Percentiles rank a stretch among this genome's conserved stretches.
Evolutionary conservation across 1,140 invertebrate genomes (phyloP).

Genomic region (Cydia pomonella): DNA sequence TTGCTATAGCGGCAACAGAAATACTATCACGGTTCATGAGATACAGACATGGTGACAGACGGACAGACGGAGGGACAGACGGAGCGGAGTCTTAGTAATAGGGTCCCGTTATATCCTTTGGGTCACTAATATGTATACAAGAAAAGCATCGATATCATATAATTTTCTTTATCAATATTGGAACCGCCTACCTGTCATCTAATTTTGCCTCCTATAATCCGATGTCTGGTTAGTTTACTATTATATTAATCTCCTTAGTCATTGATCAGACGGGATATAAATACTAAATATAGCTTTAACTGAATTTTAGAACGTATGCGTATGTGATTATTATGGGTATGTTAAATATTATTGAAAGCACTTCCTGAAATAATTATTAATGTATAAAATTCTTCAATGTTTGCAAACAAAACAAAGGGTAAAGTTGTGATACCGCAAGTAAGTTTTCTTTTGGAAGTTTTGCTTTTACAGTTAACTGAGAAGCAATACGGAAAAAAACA

Average conservation of each 20-base stretch:
- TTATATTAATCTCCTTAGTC: neutral
- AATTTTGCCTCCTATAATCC: too few species aligned
- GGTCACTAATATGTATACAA: too few species aligned
- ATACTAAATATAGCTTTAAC: neutral
- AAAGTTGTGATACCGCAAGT: conserved; percentile 6
- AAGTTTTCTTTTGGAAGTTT: neutral
- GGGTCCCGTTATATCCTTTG: too few species aligned
- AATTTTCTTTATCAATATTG: too few species aligned
- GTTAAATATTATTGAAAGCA: neutral
- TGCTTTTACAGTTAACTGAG: neutral
- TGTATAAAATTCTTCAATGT: neutral
- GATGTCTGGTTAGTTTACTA: too few species aligned
- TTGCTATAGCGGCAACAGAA: too few species aligned
- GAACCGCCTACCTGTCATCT: too few species aligned
- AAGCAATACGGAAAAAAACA: neutral
- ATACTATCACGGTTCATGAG: too few species aligned
- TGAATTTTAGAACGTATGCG: neutral
- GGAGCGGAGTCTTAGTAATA: too few species aligned
- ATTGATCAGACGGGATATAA: neutral
- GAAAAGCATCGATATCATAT: too few species aligned
- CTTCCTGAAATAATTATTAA: neutral
- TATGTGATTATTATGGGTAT: neutral
- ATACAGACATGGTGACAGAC: too few species aligned
- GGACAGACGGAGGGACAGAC: too few species aligned
- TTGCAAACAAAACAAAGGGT: neutral